phyloP scores from a whole-genome alignment of 2,113 vertebrate species.

The Phoxinus phoxinus region DNA sequence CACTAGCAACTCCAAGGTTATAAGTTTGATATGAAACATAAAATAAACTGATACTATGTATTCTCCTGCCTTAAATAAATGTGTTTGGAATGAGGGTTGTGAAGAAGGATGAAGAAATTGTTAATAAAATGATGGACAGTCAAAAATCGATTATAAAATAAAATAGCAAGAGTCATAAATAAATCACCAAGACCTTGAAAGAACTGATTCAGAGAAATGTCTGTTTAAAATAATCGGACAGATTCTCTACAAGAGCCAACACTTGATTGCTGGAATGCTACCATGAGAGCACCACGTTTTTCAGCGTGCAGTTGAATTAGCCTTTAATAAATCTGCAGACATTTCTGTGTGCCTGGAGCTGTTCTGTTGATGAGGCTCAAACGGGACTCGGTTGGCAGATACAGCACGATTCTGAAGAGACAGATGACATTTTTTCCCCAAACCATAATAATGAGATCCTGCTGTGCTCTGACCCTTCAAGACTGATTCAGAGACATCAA shows the following conservation, averaged over 20 bases:
- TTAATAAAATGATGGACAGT: conserved; percentile 3
- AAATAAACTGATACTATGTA: neutral
- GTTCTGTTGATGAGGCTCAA: conserved; percentile 23
- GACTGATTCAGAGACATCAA: conserved; percentile 5
- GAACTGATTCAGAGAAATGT: neutral
- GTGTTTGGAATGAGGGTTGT: neutral
- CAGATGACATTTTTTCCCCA: neutral
- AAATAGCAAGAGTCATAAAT: conserved; percentile 16
- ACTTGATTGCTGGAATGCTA: conserved; percentile 13
- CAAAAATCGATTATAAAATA: neutral
- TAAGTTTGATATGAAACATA: neutral
- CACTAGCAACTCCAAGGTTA: neutral
- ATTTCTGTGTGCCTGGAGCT: conserved; percentile 16
- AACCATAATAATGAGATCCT: neutral
- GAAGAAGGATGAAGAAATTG: neutral
- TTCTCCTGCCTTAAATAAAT: neutral
- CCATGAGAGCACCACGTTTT: neutral
- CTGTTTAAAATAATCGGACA: conserved; percentile 8
- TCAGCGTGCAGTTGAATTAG: conserved; percentile 13
- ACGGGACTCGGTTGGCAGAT: conserved; percentile 1
- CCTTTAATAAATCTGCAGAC: conserved; percentile 39
- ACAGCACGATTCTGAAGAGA: conserved; percentile 4
- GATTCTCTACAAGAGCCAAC: conserved; percentile 11
- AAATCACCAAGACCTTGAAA: conserved; percentile 16
- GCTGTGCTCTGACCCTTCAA: neutral